Base-by-base conservation (phyloP, 2,888 invertebrate species). In the Harpalus rufipes region DNA sequence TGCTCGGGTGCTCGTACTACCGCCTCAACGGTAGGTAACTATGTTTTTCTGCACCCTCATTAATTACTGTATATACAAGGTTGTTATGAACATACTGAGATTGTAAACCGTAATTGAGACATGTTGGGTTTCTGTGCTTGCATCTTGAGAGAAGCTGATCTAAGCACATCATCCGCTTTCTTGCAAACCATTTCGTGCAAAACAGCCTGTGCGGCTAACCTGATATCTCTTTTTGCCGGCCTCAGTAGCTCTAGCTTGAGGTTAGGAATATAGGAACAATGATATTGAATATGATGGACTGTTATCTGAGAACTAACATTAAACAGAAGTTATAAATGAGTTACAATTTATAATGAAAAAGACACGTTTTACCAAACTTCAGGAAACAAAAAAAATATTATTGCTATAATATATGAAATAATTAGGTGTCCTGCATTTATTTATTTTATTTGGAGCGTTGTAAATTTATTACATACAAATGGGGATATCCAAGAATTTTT, bases 211-310 rank as follows among this genome's bases (percentile, higher is more conserved):
- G 63, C 63, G 63, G 63, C 63, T 25, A 63, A 63, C 63, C 63
- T 63, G 63, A 63, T 63, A 63, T 63, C 63, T 63, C 63, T 63
- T 63, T 63, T 63, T 63, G 63, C 25, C 18, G 21, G 25, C 59
- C 59, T 14, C 18, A 59, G 59, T 16, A 51, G 10, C 12, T 51
- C 44, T 12, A 12, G 10, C 12, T 51, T 51, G 44, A 51, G 44
- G 10, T 51, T 51, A 51, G 44, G 44, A 51, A 51, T 10, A 51
- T 51, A 12, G 10, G 44, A 51, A 12, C 44, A 51, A 12, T 51
- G 44, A 51, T 51, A 51, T 51, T 51, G 44, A 51, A 51, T 51
- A 51, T 51, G 12, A 1, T 5, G 44, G 44, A 10, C 44, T 51
- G 4, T 51, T 7, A 2, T 10, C 44, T 51, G 44, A 32, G 44